A percentile compares a stretch with the other conserved stretches of the same genome.
phyloP scores from a whole-genome alignment of 2,888 invertebrate species.

The Taenaris catops region DNA sequence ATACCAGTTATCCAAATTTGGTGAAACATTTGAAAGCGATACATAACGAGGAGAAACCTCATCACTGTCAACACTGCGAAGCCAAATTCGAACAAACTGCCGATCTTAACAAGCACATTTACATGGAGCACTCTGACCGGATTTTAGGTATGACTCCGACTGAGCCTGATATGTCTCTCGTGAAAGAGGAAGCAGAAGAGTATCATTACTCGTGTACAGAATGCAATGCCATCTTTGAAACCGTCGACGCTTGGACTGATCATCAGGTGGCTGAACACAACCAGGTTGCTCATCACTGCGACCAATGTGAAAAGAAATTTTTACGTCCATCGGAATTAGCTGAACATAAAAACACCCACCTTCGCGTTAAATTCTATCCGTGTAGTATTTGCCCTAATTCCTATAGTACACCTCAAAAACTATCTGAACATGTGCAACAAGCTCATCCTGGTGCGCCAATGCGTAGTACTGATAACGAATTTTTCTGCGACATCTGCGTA shows the following conservation, averaged over 20 bases:
- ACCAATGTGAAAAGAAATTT: constrained; percentile 82
- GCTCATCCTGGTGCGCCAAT: constrained; percentile 59
- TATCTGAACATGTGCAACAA: constrained; percentile 77
- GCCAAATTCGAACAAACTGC: constrained; percentile 75
- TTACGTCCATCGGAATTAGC: constrained; percentile 79
- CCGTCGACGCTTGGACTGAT: constrained; percentile 77
- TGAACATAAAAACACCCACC: constrained; percentile 83
- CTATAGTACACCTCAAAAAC: constrained; percentile 81
- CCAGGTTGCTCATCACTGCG: constrained; percentile 76
- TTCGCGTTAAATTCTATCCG: constrained; percentile 83
- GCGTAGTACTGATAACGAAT: constrained; percentile 46
- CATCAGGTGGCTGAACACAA: constrained; percentile 79
- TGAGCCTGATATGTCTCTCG: constrained; percentile 63
- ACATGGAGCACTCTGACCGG: constrained; percentile 76
- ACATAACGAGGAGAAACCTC: constrained; percentile 67
- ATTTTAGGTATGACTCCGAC: constrained; percentile 41
- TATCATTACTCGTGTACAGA: constrained; percentile 81
- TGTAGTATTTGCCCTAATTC: constrained; percentile 80
- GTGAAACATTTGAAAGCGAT: constrained; percentile 77
- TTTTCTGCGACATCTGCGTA: constrained; percentile 80
- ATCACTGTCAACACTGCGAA: constrained; percentile 81
- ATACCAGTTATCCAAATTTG: constrained; percentile 77
- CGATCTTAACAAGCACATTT: constrained; percentile 80
- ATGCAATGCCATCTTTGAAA: constrained; percentile 79
- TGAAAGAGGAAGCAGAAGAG: constrained; percentile 72